Percentiles rank a stretch among this genome's conserved stretches.
Conservation (phyloP, 2,113 vertebrate species). For the Physeter macrocephalus region DNA sequence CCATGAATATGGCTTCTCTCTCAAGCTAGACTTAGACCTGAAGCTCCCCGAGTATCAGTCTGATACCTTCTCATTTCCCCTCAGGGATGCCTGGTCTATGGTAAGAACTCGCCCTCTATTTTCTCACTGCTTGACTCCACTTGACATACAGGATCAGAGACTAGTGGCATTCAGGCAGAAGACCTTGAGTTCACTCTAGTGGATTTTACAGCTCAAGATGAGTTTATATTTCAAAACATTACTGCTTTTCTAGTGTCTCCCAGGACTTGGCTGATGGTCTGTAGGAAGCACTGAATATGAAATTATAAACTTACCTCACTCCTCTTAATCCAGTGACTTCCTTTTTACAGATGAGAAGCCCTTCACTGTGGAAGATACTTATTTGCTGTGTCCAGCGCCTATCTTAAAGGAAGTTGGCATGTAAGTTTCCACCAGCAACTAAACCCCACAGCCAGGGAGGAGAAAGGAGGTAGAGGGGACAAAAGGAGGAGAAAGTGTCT, state of each 20-base stretch:
- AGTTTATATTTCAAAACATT: background rate
- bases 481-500: background rate
- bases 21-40: background rate
- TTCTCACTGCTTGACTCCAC: background rate
- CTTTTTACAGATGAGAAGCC: conserved; percentile 91
- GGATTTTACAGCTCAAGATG: background rate
- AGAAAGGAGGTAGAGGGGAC: background rate
- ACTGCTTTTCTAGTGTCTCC: background rate
- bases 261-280: background rate
- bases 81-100: background rate
- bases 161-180: background rate
- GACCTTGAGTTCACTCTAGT: background rate
- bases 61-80: background rate
- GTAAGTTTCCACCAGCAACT: conserved; percentile 81
- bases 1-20: background rate
- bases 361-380: conserved; percentile 93
- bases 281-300: background rate
- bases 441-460: background rate
- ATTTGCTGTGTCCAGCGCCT: conserved; percentile 95
- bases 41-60: background rate
- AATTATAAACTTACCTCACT: background rate
- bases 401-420: conserved; percentile 93
- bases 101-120: background rate
- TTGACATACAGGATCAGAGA: background rate
- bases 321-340: conserved; percentile 11